Evolutionary conservation across 2,888 invertebrate genomes (phyloP), one percentile per base, ranked within the genome.

Genomic region (Poecilobothrus nobilitatus): DNA sequence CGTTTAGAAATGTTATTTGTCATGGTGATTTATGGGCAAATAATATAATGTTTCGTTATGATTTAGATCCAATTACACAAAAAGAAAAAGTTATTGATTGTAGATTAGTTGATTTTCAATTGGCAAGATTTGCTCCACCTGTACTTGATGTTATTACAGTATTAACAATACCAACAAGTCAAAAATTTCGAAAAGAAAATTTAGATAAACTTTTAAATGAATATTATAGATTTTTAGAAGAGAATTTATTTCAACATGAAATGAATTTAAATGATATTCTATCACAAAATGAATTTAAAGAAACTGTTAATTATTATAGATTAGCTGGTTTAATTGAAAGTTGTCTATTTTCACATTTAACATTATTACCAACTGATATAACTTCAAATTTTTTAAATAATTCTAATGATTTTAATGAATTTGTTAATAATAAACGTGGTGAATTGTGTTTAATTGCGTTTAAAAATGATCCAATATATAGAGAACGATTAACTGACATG

Each of bases 31-130:
- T 83, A 21, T 84, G 84, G 84, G 77, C 81, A 0, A 83, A 83
- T 68, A 84, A 84, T 72, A 70, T 83, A 0, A 77, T 84, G 76
- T 82, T 83, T 61, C 76, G 76, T 22, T 80, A 81, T 63, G 76
- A 76, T 2, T 22, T 15, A 21, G 21, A 74, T 75, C 69, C 71
- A 70, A 62, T 71, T 71, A 76, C 75, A 71, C 72, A 74, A 67
- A 79, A 78, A 15, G 74, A 80, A 0, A 76, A 76, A 44, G 85
- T 87, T 1, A 80, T 86, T 2, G 84, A 86, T 37, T 88, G 89
- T 73, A 76, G 87, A 44, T 76, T 91, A 12, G 86, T 91, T 2
- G 91, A 91, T 78, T 91, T 87, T 75, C 91, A 91, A 79, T 82
- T 89, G 67, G 81, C 85, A 0, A 83, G 87, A 34, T 90, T 87